phyloP scores from a whole-genome alignment of 2,113 vertebrate genomes.

The Laticauda laticaudata region DNA sequence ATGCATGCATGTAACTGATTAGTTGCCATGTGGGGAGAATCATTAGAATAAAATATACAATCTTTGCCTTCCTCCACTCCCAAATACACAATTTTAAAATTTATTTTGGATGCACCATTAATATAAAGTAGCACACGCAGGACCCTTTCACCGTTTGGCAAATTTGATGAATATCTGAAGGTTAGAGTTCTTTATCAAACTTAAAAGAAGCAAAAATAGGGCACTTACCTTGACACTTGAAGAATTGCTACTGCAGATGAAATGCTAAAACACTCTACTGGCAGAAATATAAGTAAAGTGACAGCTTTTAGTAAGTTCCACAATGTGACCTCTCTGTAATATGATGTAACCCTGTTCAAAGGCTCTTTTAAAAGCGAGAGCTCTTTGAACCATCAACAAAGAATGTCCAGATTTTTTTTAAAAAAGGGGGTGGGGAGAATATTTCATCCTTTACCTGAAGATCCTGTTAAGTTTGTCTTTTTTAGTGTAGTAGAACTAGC shows the following conservation, averaged over 20 bases:
- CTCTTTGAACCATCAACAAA: not conserved
- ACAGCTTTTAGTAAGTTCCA: not conserved
- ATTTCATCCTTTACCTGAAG: not conserved
- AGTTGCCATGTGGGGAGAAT: not conserved
- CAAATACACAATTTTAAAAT: not conserved
- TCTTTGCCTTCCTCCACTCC: not conserved
- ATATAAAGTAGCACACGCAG: not conserved
- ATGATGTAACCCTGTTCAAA: not conserved
- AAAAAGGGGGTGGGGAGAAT: not conserved
- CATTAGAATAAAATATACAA: not conserved
- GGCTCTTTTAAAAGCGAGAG: not conserved
- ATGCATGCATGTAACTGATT: not conserved
- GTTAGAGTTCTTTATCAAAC: not conserved
- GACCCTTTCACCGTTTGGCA: not conserved
- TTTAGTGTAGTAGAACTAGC: slow-evolving; percentile 12
- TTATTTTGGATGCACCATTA: not conserved
- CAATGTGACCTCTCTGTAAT: not conserved
- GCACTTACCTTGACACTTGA: not conserved
- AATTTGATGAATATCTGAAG: not conserved
- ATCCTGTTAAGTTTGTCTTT: not conserved
- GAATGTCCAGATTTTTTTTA: not conserved
- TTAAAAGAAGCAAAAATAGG: not conserved
- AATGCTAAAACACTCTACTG: not conserved
- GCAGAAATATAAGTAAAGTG: not conserved
- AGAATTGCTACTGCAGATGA: not conserved